phyloP scores from a whole-genome alignment of 2,888 invertebrate genomes.

The Germaria angustata region DNA sequence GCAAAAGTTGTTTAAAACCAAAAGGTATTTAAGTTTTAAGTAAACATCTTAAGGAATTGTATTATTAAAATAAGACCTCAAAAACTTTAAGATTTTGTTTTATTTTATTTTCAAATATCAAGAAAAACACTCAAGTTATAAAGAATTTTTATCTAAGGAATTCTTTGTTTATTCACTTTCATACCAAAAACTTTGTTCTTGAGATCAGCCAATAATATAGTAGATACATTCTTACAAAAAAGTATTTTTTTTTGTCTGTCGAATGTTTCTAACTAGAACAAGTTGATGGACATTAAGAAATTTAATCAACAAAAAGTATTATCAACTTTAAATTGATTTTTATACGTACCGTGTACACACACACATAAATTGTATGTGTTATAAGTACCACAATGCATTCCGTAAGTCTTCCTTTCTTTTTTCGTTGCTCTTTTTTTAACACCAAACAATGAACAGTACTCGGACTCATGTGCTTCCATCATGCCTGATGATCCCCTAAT shows the following conservation, averaged over 20 bases:
- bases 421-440: not conserved
- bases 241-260: conserved; percentile 9
- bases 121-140: not conserved
- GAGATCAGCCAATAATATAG: conserved; percentile 37
- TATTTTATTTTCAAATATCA: conserved; percentile 39
- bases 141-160: not conserved
- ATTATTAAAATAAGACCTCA: not conserved
- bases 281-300: conserved; percentile 47
- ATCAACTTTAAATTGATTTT: conserved; percentile 65
- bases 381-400: conserved; percentile 12
- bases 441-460: conserved; percentile 25
- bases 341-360: not conserved
- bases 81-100: not conserved
- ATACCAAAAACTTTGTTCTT: conserved; percentile 7
- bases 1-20: too few relatives aligned
- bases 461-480: not conserved
- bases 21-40: too few relatives aligned
- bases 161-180: not conserved
- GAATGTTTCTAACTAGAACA: not conserved
- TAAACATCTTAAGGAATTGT: too few relatives aligned
- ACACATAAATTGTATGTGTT: not conserved
- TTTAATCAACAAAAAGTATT: conserved; percentile 62
- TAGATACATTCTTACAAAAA: not conserved
- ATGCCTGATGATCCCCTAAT: conserved; percentile 31
- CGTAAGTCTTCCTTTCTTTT: not conserved